These are phyloP conservation scores for Plebejus argus DNA, from an alignment of 2,888 invertebrate species.

Conservation along the genomic window DNA sequence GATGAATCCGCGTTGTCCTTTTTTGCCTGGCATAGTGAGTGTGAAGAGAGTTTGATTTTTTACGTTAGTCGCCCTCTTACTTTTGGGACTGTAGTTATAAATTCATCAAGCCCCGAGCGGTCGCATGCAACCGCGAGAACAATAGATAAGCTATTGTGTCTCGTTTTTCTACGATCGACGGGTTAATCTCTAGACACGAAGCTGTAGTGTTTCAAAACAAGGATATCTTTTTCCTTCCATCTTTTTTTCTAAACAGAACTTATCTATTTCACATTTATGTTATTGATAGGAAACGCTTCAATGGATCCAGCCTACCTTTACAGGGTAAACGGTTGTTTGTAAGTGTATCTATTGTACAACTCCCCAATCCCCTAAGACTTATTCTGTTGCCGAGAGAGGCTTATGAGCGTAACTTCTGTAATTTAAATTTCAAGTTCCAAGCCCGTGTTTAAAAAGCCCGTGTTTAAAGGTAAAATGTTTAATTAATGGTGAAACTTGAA, in stretches of 20 bases:
- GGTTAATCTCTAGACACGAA: too few relatives aligned
- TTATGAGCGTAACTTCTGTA: constrained; percentile 14
- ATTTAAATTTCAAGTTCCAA: constrained; percentile 24
- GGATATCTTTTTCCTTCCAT: not conserved
- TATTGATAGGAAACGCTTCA: not conserved
- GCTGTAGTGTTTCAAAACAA: not conserved
- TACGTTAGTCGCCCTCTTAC: too few relatives aligned
- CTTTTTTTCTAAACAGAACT: not conserved
- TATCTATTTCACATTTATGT: too few relatives aligned
- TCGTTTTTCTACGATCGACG: too few relatives aligned
- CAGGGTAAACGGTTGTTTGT: not conserved
- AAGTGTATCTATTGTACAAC: constrained; percentile 7
- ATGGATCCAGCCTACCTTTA: not conserved
- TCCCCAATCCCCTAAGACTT: constrained; percentile 29
- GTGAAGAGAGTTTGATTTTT: too few relatives aligned
- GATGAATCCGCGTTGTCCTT: too few relatives aligned
- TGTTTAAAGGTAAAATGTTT: constrained; percentile 26
- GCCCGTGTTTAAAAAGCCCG: constrained; percentile 3
- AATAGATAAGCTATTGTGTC: too few relatives aligned
- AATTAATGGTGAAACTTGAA: constrained; percentile 7
- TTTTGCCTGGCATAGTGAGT: too few relatives aligned
- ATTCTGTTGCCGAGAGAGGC: constrained; percentile 3
- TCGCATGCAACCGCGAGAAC: too few relatives aligned
- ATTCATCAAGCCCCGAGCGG: too few relatives aligned
- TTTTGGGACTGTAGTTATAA: too few relatives aligned